Percentiles rank a stretch among this genome's conserved stretches.
Evolutionary conservation across 2,797 vertebrate genomes (phyloP).

Genomic region (Hephaestus fuliginosus): DNA sequence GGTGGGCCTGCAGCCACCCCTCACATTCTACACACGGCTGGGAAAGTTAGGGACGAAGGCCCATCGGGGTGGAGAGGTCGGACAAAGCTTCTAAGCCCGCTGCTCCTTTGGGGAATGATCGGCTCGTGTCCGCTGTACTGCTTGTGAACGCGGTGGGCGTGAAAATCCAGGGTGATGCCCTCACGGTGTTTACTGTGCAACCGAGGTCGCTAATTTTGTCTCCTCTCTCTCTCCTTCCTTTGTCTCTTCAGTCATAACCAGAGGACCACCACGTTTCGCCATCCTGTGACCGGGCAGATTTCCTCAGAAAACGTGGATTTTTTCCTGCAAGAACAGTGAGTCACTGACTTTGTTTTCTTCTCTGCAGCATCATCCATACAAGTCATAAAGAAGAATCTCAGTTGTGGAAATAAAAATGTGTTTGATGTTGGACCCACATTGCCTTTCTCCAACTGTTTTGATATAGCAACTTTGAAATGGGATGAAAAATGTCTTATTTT

Average conservation of each 20-base stretch:
- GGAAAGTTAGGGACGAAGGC: constrained; percentile 59
- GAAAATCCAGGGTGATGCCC: constrained; percentile 50
- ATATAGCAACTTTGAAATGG: neutral
- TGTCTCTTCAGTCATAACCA: constrained; percentile 91
- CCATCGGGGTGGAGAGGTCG: constrained; percentile 41
- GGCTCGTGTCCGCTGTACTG: constrained; percentile 29
- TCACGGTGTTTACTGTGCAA: constrained; percentile 26
- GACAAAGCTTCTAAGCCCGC: constrained; percentile 45
- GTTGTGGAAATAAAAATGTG: constrained; percentile 3
- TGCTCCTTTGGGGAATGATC: constrained; percentile 51
- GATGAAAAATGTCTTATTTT: neutral
- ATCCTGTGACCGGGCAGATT: constrained; percentile 93
- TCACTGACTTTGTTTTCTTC: constrained; percentile 60
- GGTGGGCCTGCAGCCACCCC: constrained; percentile 51
- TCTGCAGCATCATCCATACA: no score
- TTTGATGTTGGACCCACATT: neutral
- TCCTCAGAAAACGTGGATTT: constrained; percentile 93
- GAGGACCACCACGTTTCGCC: constrained; percentile 91
- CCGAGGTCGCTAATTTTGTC: constrained; percentile 58
- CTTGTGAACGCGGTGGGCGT: constrained; percentile 40
- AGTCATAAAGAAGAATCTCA: no score
- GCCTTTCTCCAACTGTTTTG: constrained; percentile 16
- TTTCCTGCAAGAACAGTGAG: constrained; percentile 93
- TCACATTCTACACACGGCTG: constrained; percentile 71
- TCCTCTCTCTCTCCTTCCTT: constrained; percentile 48